Conservation (phyloP, 2,113 vertebrate species). For the Colius striatus region DNA sequence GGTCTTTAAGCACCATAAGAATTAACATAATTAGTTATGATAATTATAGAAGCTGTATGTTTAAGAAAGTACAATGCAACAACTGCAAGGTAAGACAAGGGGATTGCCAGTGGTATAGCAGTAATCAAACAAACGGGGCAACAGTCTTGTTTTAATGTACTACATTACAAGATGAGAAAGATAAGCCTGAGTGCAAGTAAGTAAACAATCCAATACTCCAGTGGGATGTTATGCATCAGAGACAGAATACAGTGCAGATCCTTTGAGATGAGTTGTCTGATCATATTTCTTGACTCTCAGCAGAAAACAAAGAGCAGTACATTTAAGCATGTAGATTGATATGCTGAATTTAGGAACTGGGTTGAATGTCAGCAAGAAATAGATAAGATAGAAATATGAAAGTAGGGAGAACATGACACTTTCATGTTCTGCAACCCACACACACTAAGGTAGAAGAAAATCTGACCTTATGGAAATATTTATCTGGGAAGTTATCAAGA, state of each 20-base stretch:
- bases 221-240: constrained; percentile 59
- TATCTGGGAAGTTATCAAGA: neutral
- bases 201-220: constrained; percentile 72
- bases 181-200: constrained; percentile 70
- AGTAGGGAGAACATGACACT: neutral
- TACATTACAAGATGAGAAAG: constrained; percentile 62
- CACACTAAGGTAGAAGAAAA: neutral
- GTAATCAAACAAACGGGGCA: constrained; percentile 48
- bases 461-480: neutral
- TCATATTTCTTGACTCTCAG: constrained; percentile 65
- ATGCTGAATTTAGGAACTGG: constrained; percentile 23
- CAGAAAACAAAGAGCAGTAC: constrained; percentile 38
- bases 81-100: neutral
- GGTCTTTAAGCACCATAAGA: neutral
- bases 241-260: constrained; percentile 54
- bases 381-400: neutral
- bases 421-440: neutral
- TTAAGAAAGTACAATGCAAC: neutral
- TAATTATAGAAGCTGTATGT: neutral
- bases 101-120: constrained; percentile 31
- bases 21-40: neutral
- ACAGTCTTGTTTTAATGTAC: constrained; percentile 63
- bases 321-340: constrained; percentile 35
- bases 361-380: constrained; percentile 37
- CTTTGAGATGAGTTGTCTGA: constrained; percentile 47